Evolutionary conservation across 2,888 invertebrate species (phyloP), one percentile per base, ranked within the genome.

Genomic region (Cetonia aurata): DNA sequence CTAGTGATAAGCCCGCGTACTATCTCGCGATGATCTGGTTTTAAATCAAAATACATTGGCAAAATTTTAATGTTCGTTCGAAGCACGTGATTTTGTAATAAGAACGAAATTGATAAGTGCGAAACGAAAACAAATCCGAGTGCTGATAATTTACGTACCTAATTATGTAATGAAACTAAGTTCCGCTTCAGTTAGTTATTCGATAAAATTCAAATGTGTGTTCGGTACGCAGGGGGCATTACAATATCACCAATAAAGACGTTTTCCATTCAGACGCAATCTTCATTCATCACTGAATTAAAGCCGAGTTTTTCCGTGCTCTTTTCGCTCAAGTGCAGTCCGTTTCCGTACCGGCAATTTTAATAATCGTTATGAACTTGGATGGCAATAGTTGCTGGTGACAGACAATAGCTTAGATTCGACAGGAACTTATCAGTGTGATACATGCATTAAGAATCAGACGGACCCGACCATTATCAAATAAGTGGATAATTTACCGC

Each of bases 401-500:
- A 69, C 44, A 41, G 62, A 65, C 62, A 65, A 65, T 65, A 65
- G 48, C 52, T 48, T 62, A 60, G 46, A 42, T 59, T 60, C 37
- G 46, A 52, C 57, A 57, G 46, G 60, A 69, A 53, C 60, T 53
- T 67, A 67, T 57, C 57, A 62, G 60, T 62, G 69, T 69, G 71
- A 71, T 60, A 65, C 70, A 71, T 71, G 72, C 68, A 71, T 70
- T 71, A 67, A 68, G 71, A 73, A 71, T 69, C 71, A 71, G 71
- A 67, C 73, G 69, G 67, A 68, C 68, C 62, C 57, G 70, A 68
- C 53, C 52, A 69, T 75, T 74, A 75, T 75, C 73, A 60, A 73
- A 73, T 75, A 75, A 75, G 75, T 75, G 75, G 73, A 72, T 73
- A 75, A 75, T 75, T 75, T 72, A 68, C 74, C 72, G 70, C 73